Conservation (phyloP, 2,113 vertebrate genomes). For the Cinclus mexicanus region DNA sequence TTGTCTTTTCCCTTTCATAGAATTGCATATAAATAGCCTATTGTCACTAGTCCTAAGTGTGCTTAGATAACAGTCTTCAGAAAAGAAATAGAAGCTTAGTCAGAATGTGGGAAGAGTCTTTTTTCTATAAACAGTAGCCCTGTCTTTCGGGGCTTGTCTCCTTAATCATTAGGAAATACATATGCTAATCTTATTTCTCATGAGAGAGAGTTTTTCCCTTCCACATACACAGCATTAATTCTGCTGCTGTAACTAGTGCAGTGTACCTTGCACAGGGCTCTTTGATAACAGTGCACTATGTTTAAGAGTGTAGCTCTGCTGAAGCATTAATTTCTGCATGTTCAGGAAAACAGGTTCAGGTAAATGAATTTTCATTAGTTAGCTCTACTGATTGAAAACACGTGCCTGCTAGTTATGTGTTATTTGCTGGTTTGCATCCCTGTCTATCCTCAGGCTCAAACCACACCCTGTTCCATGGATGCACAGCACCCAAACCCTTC, state of each 20-base stretch:
- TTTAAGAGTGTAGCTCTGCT: neutral
- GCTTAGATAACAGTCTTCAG: neutral
- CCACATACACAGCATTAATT: neutral
- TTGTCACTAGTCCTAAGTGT: neutral
- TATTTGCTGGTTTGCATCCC: neutral
- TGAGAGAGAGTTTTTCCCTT: neutral
- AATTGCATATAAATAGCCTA: neutral
- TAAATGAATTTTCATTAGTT: neutral
- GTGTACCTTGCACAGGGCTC: neutral
- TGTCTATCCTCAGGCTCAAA: neutral
- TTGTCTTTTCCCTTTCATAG: neutral
- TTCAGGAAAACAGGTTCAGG: neutral
- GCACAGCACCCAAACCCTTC: neutral
- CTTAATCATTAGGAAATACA: neutral
- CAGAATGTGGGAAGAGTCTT: neutral
- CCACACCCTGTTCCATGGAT: rapidly evolving
- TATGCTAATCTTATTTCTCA: neutral
- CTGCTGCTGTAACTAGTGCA: neutral
- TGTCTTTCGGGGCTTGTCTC: neutral
- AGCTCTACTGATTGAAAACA: neutral
- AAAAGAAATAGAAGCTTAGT: neutral
- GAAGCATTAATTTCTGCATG: neutral
- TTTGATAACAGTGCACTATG: neutral
- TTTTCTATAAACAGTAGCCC: neutral
- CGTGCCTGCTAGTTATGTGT: neutral